A percentile compares a stretch with the other conserved stretches of the same genome.
phyloP scores from a whole-genome alignment of 1,140 invertebrate genomes.

The Drosophila truncata region DNA sequence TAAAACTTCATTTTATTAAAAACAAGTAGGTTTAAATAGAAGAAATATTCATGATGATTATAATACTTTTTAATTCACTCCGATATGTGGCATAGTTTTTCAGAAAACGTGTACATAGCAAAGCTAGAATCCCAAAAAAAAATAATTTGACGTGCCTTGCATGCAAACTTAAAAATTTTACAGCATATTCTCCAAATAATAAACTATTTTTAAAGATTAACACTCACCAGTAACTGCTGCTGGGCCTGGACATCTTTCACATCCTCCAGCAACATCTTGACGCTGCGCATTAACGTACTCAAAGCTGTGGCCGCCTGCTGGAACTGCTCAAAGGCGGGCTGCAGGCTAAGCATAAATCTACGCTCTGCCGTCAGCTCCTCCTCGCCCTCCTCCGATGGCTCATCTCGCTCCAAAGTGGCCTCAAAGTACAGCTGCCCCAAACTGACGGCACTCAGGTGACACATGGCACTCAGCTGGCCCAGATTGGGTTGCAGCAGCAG shows the following conservation, averaged over 20 bases:
- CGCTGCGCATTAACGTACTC: conserved; percentile 11
- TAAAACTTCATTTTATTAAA: too few relatives aligned
- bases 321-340: conserved; percentile 49
- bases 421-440: conserved; percentile 35
- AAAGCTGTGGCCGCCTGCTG: conserved; percentile 26
- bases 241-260: conserved; percentile 35
- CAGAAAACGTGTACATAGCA: too few relatives aligned
- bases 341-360: conserved; percentile 42
- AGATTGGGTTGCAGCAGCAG: conserved; percentile 47
- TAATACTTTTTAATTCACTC: too few relatives aligned
- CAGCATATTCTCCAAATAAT: too few relatives aligned
- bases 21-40: too few relatives aligned
- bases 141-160: too few relatives aligned
- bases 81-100: too few relatives aligned
- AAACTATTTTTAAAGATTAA: too few relatives aligned
- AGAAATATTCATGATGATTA: too few relatives aligned
- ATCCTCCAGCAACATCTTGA: conserved; percentile 58
- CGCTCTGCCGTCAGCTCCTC: conserved; percentile 16
- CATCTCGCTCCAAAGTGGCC: conserved; percentile 6
- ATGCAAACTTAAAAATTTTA: too few relatives aligned
- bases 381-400: conserved; percentile 6
- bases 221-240: conserved; percentile 53
- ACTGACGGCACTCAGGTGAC: conserved; percentile 5
- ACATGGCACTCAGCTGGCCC: conserved; percentile 40
- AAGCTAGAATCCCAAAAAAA: too few relatives aligned